These are phyloP conservation scores for Heliocidaris erythrogramma DNA, from an alignment of 35 echinoderm and acorn worm species.

Conservation along the genomic window DNA sequence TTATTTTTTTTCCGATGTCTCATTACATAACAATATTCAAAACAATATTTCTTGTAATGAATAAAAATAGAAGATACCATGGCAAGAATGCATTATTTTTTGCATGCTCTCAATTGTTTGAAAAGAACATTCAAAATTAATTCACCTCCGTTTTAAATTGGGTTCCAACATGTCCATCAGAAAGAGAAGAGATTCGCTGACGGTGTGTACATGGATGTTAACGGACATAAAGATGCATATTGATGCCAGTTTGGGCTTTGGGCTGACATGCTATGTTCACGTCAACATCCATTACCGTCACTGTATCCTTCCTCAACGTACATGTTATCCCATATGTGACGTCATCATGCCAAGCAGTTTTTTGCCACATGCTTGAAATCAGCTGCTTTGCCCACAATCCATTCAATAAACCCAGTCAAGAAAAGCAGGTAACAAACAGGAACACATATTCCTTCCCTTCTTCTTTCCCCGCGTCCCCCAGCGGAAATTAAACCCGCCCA, in stretches of 20 bases:
- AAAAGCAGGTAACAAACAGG: neutral
- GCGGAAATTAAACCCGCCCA: constrained; percentile 30
- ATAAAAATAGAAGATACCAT: too few species aligned
- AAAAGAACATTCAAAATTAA: too few species aligned
- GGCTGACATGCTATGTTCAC: too few species aligned
- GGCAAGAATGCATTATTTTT: too few species aligned
- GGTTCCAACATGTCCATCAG: too few species aligned
- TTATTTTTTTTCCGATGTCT: too few species aligned
- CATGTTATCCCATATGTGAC: neutral
- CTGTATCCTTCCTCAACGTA: neutral
- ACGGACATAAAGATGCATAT: neutral
- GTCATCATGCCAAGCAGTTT: neutral
- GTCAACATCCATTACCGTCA: neutral
- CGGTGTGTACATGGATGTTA: neutral
- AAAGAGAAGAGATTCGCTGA: too few species aligned
- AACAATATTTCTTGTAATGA: too few species aligned
- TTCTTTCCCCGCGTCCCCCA: neutral
- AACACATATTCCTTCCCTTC: neutral
- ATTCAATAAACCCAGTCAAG: constrained; percentile 38
- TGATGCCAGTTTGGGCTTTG: neutral
- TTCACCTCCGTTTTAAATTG: too few species aligned
- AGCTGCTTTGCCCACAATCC: constrained; percentile 10
- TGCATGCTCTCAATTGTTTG: too few species aligned
- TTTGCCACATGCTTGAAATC: neutral
- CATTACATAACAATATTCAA: too few species aligned